Base-by-base conservation (phyloP, 1,140 invertebrate genomes). In the Rhizoglyphus robini region DNA sequence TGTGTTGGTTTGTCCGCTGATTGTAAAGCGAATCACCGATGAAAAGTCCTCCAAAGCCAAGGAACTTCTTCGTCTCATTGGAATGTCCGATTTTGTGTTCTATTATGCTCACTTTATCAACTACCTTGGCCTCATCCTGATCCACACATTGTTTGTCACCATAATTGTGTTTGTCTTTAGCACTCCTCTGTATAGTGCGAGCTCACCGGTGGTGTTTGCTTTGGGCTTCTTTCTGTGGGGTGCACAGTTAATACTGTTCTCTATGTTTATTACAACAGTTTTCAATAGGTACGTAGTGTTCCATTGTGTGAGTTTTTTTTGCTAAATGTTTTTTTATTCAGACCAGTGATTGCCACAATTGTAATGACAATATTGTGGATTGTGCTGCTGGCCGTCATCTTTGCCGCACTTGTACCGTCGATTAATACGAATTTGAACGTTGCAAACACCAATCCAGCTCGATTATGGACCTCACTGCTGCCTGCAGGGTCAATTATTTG, bases 31-130 rank as follows among this genome's bases (percentile, higher is more conserved):
- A 8, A 66, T 66, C 4, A 32, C 58, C 4, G 65, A 66, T 4
- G 65, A 66, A 48, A 65, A 67, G 25, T 5, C 4, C 5, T 8
- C 11, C n/a, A 65, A 63, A 29, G 36, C 58, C 4, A 32, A 46
- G 11, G 65, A 66, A 18, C 18, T 66, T 64, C 63, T 66, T n/a
- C 30, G 64, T 67, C 11, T 66, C 4, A 41, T 66, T 8, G 65
- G 65, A 34, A 15, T 66, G 5, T 36, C 31, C n/a, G 65, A 66
- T 67, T 68, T n/a, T 4, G 61, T 63, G 20, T 63, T 60, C 36
- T 63, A 47, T 48, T 5, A 4, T 11, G 5, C 61, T 13, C 34
- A 54, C 20, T 63, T 63, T 60, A 8, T 63, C 4, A 27, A 60
- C 61, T 27, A 60, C 25, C 61, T 63, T 29, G 11, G 11, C 20